Base-by-base conservation (phyloP, 2,888 invertebrate species). In the Acrobasis repandana region DNA sequence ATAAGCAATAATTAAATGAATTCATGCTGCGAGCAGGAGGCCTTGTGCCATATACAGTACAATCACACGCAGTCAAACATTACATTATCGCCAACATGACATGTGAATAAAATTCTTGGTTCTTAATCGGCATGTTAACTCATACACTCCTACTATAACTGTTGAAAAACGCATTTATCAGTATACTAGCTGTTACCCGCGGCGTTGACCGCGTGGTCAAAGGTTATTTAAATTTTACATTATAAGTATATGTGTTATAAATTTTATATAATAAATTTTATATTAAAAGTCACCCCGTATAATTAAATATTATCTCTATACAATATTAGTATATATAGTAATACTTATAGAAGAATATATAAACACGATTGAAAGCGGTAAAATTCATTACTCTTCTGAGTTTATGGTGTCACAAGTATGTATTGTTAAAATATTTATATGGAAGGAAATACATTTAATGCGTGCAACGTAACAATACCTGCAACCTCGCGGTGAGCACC, bases 21-120 rank as follows among this genome's bases (percentile, higher is more conserved):
- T 79, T 69, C 76, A 76, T 72, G 76, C 75, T 70, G 73, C 70
- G 70, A 74, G 73, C 76, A 75, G 77, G 77, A 79, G 81, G 77
- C 78, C 87, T 88, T 86, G 87, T 85, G 68, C 82, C 74, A 82
- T 75, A 82, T 85, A 77, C 76, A 79, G 85, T 80, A 77, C 87
- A 86, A 79, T 85, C 82, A 85, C 87, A 86, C 73, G 74, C 76
- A 74, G 71, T 74, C 75, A 77, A 79, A 81, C 83, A 76, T 82
- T 79, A 76, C 80, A 79, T 82, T 79, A 83, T 71, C 68, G 52
- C 47, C 38, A 56, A 62, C 58, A 36, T 58, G 56, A 60, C 46
- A 61, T 57, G 52, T 61, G 51, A 16, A 62, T 38, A 49, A 49
- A 48, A 33, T 36, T 28, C 18, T 58, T 18, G n/a, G 16, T 33